These are phyloP conservation scores for Melinaea marsaeus DNA, from an alignment of 2,888 invertebrate genomes.

Conservation along the genomic window DNA sequence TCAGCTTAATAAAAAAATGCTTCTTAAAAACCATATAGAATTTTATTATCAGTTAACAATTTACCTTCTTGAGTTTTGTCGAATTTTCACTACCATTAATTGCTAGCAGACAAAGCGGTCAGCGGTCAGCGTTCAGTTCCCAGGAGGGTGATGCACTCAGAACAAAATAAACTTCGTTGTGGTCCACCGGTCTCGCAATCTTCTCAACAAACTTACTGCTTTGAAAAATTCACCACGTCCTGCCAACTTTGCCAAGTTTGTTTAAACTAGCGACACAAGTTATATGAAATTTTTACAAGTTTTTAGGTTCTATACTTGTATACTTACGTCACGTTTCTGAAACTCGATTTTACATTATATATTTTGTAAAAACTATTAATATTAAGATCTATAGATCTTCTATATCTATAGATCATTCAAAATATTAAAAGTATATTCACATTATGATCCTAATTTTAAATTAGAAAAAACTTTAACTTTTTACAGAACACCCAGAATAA, in stretches of 20 bases:
- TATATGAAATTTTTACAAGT: constrained; percentile 31
- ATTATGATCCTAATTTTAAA: neutral
- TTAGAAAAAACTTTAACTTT: neutral
- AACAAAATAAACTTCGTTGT: constrained; percentile 18
- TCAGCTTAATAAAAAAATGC: too few species aligned
- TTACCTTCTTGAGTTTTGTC: neutral
- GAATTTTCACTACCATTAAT: constrained; percentile 7
- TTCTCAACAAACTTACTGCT: constrained; percentile 19
- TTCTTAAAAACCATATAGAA: neutral
- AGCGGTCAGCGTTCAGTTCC: constrained; percentile 17
- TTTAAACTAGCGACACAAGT: constrained; percentile 29
- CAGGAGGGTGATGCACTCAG: constrained; percentile 14
- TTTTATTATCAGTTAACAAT: neutral
- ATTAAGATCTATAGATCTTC: too few species aligned
- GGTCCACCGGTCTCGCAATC: constrained; percentile 10
- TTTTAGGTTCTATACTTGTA: constrained; percentile 17
- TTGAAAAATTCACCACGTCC: constrained; percentile 35
- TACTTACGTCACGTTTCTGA: constrained; percentile 8
- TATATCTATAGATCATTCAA: too few species aligned
- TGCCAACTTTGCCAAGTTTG: constrained; percentile 29
- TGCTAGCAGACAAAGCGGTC: constrained; percentile 14
- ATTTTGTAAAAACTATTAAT: too few species aligned
- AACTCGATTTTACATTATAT: too few species aligned
- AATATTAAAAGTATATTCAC: too few species aligned
- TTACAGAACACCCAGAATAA: constrained; percentile 8